Conservation (phyloP, 1,140 invertebrate genomes). For the Neomicropteryx cornuta region DNA sequence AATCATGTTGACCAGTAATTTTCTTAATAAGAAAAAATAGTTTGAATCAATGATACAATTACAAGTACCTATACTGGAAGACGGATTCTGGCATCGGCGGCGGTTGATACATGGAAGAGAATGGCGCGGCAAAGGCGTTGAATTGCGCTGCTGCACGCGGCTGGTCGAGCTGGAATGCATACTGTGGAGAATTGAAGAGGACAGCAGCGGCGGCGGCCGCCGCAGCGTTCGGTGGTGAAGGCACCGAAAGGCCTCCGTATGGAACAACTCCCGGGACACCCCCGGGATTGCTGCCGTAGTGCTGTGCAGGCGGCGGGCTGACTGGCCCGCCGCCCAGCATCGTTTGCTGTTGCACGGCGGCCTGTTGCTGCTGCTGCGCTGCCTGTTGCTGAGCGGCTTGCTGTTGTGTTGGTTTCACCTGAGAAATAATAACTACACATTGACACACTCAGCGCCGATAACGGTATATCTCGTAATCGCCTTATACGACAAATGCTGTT, state of each 20-base stretch:
- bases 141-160: slow-evolving; percentile 61
- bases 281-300: slow-evolving; percentile 31
- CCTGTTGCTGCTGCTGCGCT: slow-evolving; percentile 16
- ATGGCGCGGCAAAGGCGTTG: slow-evolving; percentile 48
- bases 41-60: slow-evolving; percentile 64
- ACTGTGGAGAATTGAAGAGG: slow-evolving; percentile 64
- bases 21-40: neutral
- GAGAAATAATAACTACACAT: too few relatives aligned
- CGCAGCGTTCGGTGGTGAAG: slow-evolving; percentile 74
- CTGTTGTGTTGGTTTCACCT: slow-evolving; percentile 39
- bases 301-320: slow-evolving; percentile 47
- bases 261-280: slow-evolving; percentile 41
- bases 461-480: too few relatives aligned
- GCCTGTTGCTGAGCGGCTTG: slow-evolving; percentile 10
- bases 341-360: slow-evolving; percentile 11
- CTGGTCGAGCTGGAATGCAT: slow-evolving; percentile 54
- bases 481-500: too few relatives aligned
- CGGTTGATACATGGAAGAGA: slow-evolving; percentile 32
- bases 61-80: slow-evolving; percentile 40
- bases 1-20: neutral
- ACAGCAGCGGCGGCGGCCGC: too few relatives aligned
- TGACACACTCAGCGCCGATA: too few relatives aligned
- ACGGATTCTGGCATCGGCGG: slow-evolving; percentile 38
- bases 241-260: slow-evolving; percentile 66
- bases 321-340: slow-evolving; percentile 15